Conservation (phyloP, 53 echinoderm and acorn worm species). For the Temnopleurus reevesii region DNA sequence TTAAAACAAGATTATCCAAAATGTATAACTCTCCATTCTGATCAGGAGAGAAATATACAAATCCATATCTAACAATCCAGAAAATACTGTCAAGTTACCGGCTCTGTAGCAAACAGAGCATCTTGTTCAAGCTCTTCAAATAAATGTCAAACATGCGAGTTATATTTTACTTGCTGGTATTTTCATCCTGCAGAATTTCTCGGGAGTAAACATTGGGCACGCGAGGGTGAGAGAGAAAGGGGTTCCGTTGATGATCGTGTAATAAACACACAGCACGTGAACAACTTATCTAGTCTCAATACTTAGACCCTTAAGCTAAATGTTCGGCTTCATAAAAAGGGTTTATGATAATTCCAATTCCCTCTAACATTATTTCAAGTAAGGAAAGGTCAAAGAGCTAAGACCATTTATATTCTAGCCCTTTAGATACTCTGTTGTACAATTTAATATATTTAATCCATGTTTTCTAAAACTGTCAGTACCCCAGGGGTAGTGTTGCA, state of each 20-base stretch:
- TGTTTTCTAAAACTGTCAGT: too few species aligned
- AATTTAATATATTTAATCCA: too few species aligned
- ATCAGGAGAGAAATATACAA: too few species aligned
- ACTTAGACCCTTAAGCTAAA: background rate
- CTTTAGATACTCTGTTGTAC: too few species aligned
- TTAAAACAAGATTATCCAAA: too few species aligned
- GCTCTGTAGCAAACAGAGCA: background rate
- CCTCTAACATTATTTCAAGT: too few species aligned
- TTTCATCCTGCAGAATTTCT: background rate
- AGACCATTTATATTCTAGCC: too few species aligned
- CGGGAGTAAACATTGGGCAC: background rate
- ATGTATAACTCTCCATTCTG: too few species aligned
- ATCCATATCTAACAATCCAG: too few species aligned
- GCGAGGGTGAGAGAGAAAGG: background rate
- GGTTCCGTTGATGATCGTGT: background rate
- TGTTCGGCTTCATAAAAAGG: background rate
- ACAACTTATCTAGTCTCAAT: background rate
- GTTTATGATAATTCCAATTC: background rate
- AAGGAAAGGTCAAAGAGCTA: too few species aligned
- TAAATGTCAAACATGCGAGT: constrained; percentile 13
- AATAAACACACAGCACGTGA: constrained; percentile 3
- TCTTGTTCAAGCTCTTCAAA: background rate
- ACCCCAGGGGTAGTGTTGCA: too few species aligned
- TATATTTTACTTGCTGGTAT: constrained; percentile 29
- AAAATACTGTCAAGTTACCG: too few species aligned